A percentile compares a stretch with the other conserved stretches of the same genome.
Conservation (phyloP, 2,113 vertebrate species). For the Cyanistes caeruleus region DNA sequence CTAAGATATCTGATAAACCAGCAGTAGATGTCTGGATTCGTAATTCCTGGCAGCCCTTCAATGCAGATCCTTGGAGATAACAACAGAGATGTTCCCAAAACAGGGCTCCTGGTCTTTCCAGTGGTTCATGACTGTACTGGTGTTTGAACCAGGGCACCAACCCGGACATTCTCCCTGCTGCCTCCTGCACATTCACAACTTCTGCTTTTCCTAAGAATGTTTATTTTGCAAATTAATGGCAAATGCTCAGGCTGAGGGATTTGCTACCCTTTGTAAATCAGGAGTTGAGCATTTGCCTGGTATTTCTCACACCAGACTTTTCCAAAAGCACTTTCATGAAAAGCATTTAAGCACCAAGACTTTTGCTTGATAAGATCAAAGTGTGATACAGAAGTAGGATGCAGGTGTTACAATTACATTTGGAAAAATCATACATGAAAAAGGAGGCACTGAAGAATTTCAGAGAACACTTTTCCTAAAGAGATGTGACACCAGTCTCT, state of each 20-base stretch:
- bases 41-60: neutral
- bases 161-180: neutral
- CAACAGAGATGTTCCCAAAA: neutral
- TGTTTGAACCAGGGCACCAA: neutral
- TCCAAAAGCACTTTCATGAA: neutral
- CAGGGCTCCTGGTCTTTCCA: neutral
- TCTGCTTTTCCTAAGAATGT: neutral
- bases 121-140: neutral
- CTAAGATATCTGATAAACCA: neutral
- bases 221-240: neutral
- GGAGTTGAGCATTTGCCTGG: neutral
- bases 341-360: neutral
- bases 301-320: rapidly evolving
- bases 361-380: neutral
- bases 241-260: neutral
- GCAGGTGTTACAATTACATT: neutral
- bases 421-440: neutral
- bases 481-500: neutral
- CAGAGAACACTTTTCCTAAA: neutral
- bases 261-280: neutral
- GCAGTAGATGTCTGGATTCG: neutral
- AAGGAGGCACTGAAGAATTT: neutral
- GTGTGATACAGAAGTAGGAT: neutral
- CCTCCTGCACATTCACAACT: neutral
- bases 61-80: neutral